Percentiles rank a stretch among this genome's conserved stretches.
Conservation (phyloP, 2,888 invertebrate genomes). For the Spodoptera picta region DNA sequence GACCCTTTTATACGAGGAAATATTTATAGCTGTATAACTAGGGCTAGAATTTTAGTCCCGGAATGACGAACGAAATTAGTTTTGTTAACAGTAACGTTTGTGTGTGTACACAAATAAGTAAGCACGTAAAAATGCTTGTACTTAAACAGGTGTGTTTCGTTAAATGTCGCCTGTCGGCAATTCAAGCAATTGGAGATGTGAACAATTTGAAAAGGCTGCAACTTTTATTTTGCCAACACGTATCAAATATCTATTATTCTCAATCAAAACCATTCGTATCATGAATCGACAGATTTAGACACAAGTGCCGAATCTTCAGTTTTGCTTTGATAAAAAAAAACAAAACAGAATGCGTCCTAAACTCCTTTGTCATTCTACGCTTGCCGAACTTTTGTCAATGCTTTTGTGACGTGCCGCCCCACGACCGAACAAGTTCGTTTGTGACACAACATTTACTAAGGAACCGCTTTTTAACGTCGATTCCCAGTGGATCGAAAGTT, state of each 20-base stretch:
- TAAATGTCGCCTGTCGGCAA: slow-evolving; percentile 35
- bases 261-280: slow-evolving; percentile 61
- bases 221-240: slow-evolving; percentile 70
- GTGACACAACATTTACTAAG: slow-evolving; percentile 73
- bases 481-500: slow-evolving; percentile 52
- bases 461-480: slow-evolving; percentile 63
- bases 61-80: slow-evolving; percentile 16
- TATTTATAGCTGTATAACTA: slow-evolving; percentile 54
- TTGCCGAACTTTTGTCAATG: slow-evolving; percentile 77
- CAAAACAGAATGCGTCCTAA: slow-evolving; percentile 73
- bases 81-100: slow-evolving; percentile 16
- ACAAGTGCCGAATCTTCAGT: slow-evolving; percentile 76
- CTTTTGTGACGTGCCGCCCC: slow-evolving; percentile 75
- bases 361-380: slow-evolving; percentile 70
- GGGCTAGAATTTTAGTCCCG: slow-evolving; percentile 17
- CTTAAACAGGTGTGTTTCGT: slow-evolving; percentile 36
- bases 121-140: not conserved
- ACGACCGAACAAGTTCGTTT: slow-evolving; percentile 65
- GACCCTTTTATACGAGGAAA: slow-evolving; percentile 49
- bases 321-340: slow-evolving; percentile 79
- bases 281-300: slow-evolving; percentile 71
- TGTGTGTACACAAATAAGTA: not conserved
- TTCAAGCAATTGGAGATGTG: slow-evolving; percentile 48
- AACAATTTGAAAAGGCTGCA: slow-evolving; percentile 51
- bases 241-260: slow-evolving; percentile 69